A percentile compares a stretch with the other conserved stretches of the same genome.
Conservation (phyloP, 2,888 invertebrate genomes). For the Scaptomyza tumidula region DNA sequence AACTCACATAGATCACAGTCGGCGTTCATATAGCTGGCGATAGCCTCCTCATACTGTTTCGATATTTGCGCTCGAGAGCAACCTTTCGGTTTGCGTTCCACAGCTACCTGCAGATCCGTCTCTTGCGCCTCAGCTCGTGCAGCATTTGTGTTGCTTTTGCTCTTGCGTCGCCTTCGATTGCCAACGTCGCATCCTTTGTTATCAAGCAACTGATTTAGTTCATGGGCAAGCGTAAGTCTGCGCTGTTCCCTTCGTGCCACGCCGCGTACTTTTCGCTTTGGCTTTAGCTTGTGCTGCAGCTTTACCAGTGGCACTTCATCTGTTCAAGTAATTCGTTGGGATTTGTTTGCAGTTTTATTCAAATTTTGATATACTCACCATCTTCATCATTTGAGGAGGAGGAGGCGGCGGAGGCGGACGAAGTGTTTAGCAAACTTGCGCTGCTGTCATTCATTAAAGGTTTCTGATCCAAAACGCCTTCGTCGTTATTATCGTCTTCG, state of each 20-base stretch:
- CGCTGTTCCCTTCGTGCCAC: constrained; percentile 16
- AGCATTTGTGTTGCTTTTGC: constrained; percentile 13
- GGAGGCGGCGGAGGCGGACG: constrained; percentile 3
- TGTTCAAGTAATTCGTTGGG: constrained; percentile 14
- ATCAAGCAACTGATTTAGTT: constrained; percentile 56
- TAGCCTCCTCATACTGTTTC: constrained; percentile 68
- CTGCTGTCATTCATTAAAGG: constrained; percentile 29
- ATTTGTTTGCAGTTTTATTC: background rate
- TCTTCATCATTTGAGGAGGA: constrained; percentile 23
- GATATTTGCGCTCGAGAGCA: constrained; percentile 68
- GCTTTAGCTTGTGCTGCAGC: constrained; percentile 58
- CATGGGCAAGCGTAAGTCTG: constrained; percentile 44
- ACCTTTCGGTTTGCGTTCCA: constrained; percentile 72
- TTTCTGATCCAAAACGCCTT: constrained; percentile 50
- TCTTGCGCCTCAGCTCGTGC: constrained; percentile 37
- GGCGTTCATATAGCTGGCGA: constrained; percentile 74
- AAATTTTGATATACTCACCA: constrained; percentile 30
- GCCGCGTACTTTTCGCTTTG: constrained; percentile 42
- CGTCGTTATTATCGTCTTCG: constrained; percentile 4
- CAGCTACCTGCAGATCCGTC: constrained; percentile 51
- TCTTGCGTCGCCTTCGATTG: constrained; percentile 40
- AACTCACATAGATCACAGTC: constrained; percentile 78
- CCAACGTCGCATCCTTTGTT: constrained; percentile 5
- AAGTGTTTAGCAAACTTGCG: constrained; percentile 3
- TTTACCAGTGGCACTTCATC: constrained; percentile 66